These are phyloP conservation scores for Diachasmimorpha longicaudata DNA, from an alignment of 1,140 invertebrate genomes.

Conservation along the genomic window DNA sequence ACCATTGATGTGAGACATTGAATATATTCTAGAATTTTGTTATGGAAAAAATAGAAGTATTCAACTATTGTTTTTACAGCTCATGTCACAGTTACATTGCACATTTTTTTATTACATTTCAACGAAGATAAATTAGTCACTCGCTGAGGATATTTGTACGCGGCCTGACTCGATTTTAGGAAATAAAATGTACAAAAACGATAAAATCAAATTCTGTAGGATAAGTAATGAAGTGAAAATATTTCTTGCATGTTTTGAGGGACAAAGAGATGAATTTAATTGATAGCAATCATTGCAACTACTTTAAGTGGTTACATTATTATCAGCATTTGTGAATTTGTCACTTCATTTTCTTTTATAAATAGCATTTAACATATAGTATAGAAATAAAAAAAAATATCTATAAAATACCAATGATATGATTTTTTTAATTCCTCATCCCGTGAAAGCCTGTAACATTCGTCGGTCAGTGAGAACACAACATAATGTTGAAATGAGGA, in stretches of 20 bases:
- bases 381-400: neutral
- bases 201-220: conserved; percentile 4
- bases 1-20: neutral
- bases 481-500: too few relatives aligned
- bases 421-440: too few relatives aligned
- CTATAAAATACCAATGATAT: neutral
- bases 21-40: neutral
- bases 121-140: neutral
- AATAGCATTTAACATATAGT: conserved; percentile 8
- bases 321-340: conserved; percentile 1
- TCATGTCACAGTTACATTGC: neutral
- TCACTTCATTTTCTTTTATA: conserved; percentile 7
- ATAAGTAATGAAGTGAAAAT: neutral
- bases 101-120: neutral
- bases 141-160: neutral
- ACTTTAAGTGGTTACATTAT: neutral
- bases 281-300: neutral
- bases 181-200: conserved; percentile 7
- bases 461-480: too few relatives aligned
- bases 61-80: neutral
- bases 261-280: neutral
- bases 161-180: neutral
- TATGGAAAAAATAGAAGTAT: neutral
- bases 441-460: too few relatives aligned
- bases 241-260: neutral